Conservation (phyloP, 2,888 invertebrate species). For the Rotaria macrura region DNA sequence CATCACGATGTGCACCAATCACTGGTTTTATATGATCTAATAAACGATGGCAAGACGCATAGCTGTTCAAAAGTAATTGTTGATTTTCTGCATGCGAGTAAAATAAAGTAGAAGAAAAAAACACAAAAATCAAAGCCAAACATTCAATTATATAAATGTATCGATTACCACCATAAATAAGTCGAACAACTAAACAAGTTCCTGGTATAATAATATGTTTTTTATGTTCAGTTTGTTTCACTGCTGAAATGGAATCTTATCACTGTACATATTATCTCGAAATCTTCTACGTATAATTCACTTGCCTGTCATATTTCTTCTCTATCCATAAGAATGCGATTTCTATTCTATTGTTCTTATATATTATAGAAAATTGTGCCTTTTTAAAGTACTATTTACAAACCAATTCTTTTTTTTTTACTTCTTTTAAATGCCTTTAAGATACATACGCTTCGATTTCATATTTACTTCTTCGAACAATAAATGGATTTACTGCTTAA, state of each 20-base stretch:
- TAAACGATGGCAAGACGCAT: not conserved
- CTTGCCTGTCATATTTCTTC: too few relatives aligned
- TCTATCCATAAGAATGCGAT: not conserved
- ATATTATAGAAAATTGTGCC: not conserved
- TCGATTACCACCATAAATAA: not conserved
- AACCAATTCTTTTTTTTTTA: too few relatives aligned
- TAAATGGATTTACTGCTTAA: not conserved
- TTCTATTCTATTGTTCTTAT: not conserved
- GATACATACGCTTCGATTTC: not conserved
- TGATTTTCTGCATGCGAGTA: not conserved
- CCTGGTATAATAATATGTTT: not conserved
- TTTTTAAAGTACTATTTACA: not conserved
- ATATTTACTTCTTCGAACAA: not conserved
- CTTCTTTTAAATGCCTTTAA: not conserved
- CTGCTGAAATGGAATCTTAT: not conserved
- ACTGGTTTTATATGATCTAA: not conserved
- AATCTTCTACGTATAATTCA: not conserved
- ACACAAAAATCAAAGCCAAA: too few relatives aligned
- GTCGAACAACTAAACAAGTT: not conserved
- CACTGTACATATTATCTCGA: not conserved
- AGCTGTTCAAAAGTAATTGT: not conserved
- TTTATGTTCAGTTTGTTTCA: not conserved
- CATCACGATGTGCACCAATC: not conserved
- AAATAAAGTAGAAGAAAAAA: too few relatives aligned
- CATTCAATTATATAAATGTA: not conserved